A percentile compares a stretch with the other conserved stretches of the same genome.
These are phyloP conservation scores for Dryobotodes eremita DNA, from an alignment of 2,888 invertebrate genomes.

Conservation along the genomic window DNA sequence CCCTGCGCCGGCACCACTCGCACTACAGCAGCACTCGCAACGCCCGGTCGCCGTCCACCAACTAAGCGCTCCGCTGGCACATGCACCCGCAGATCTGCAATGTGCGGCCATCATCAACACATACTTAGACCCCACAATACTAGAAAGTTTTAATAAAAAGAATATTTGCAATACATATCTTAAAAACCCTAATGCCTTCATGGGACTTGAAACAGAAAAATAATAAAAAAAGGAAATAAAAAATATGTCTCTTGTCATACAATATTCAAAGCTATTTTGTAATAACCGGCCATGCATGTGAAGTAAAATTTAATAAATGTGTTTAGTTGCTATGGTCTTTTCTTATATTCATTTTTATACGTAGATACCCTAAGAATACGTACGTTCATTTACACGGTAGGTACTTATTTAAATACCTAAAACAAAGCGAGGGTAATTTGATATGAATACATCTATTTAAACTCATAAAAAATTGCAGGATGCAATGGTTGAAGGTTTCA, in stretches of 20 bases:
- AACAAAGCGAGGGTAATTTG: neutral
- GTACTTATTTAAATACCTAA: neutral
- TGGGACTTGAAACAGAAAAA: neutral
- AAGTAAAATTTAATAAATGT: neutral
- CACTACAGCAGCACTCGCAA: conserved; percentile 68
- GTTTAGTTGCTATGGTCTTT: neutral
- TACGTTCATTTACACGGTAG: neutral
- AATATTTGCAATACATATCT: conserved; percentile 73
- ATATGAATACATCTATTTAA: neutral
- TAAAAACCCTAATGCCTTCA: neutral
- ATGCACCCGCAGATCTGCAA: conserved; percentile 67
- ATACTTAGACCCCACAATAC: conserved; percentile 65
- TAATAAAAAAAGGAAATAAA: neutral
- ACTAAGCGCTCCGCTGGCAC: conserved; percentile 65
- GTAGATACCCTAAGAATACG: neutral
- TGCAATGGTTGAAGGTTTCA: neutral
- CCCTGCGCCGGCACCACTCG: neutral
- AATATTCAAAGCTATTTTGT: too few relatives aligned
- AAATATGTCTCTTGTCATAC: too few relatives aligned
- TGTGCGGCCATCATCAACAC: conserved; percentile 73
- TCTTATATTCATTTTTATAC: neutral
- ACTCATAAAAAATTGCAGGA: too few relatives aligned
- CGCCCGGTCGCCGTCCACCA: conserved; percentile 67
- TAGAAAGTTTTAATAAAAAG: conserved; percentile 66
- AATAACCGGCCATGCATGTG: too few relatives aligned